phyloP scores from a whole-genome alignment of 2,888 invertebrate species.

The Morpho deidamia region DNA sequence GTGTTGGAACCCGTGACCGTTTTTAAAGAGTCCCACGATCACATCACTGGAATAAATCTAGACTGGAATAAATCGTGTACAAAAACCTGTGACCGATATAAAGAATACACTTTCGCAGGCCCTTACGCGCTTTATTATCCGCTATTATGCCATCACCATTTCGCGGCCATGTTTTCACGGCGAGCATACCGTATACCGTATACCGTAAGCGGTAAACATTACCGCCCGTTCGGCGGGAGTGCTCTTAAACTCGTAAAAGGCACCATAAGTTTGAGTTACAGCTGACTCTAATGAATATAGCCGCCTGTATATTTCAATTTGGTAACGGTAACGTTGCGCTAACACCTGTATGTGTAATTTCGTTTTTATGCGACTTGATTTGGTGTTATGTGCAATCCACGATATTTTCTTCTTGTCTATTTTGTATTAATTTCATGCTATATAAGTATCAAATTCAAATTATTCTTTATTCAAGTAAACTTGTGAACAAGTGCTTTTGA shows the following conservation, averaged over 20 bases:
- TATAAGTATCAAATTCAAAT: too few relatives aligned
- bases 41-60: too few relatives aligned
- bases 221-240: constrained; percentile 38
- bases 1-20: too few relatives aligned
- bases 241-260: constrained; percentile 67
- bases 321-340: constrained; percentile 13
- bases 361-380: constrained; percentile 11
- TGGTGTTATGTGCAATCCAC: not conserved
- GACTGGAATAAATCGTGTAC: too few relatives aligned
- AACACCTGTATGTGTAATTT: constrained; percentile 19
- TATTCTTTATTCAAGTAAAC: too few relatives aligned
- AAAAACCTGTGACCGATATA: too few relatives aligned
- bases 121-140: constrained; percentile 27
- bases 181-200: constrained; percentile 24
- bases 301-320: constrained; percentile 72
- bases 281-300: constrained; percentile 65
- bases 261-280: constrained; percentile 68
- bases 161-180: constrained; percentile 21
- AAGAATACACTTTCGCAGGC: constrained; percentile 8
- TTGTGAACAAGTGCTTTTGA: too few relatives aligned
- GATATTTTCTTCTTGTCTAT: too few relatives aligned
- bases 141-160: constrained; percentile 18
- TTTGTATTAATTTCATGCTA: too few relatives aligned
- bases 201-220: constrained; percentile 26
- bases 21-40: too few relatives aligned